Percentiles rank a stretch among this genome's conserved stretches.
Conservation (phyloP, 1,140 invertebrate genomes). For the Trissolcus basalis region DNA sequence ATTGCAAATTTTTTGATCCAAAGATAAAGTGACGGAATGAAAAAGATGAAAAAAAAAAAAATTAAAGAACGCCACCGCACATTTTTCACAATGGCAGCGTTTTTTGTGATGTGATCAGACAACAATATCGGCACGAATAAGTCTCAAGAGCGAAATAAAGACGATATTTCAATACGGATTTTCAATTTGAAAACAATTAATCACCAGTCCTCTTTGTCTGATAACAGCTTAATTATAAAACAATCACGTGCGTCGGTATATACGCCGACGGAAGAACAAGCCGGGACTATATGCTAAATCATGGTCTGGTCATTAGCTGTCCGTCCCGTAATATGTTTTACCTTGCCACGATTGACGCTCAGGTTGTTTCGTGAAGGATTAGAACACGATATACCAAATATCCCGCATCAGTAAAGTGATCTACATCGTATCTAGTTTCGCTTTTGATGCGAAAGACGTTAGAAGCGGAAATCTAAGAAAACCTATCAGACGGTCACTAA, state of each 20-base stretch:
- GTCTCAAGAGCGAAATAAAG: constrained; percentile 66
- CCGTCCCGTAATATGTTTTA: constrained; percentile 41
- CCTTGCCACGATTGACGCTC: constrained; percentile 30
- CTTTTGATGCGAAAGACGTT: constrained; percentile 19
- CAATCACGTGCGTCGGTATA: constrained; percentile 70
- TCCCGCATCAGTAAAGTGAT: constrained; percentile 39
- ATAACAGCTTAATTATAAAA: constrained; percentile 77
- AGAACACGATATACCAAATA: constrained; percentile 50
- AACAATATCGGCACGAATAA: constrained; percentile 32
- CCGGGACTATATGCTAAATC: constrained; percentile 74
- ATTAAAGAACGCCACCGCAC: constrained; percentile 2
- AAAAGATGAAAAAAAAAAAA: no score
- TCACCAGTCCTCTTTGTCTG: constrained; percentile 65
- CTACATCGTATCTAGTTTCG: constrained; percentile 35
- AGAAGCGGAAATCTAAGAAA: constrained; percentile 43
- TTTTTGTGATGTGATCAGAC: constrained; percentile 22
- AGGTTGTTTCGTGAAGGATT: constrained; percentile 43
- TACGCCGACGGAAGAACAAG: constrained; percentile 61
- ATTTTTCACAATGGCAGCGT: constrained; percentile 5
- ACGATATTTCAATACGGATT: constrained; percentile 70
- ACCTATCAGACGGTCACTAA: constrained; percentile 33
- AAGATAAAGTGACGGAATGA: no score
- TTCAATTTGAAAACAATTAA: constrained; percentile 77
- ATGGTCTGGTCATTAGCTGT: constrained; percentile 74
- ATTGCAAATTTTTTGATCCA: no score